Conservation (phyloP, 2,113 vertebrate species). For the Macaca nemestrina region DNA sequence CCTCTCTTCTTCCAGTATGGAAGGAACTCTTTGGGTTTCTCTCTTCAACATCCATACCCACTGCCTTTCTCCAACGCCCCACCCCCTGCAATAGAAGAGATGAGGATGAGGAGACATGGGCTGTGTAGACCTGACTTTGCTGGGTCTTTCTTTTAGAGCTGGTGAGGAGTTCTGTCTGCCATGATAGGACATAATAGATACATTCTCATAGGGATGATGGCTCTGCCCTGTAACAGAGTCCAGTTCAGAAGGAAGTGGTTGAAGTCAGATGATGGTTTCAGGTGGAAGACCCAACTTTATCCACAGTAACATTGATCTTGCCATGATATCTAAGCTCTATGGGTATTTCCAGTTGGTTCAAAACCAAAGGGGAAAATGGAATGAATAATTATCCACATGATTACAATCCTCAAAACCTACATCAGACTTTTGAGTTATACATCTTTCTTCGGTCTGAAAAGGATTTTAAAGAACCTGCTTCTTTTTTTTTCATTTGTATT, state of each 20-base stretch:
- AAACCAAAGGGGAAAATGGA: background rate
- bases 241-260: background rate
- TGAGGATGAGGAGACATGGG: background rate
- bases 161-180: background rate
- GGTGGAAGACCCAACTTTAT: constrained; percentile 1
- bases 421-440: background rate
- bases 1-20: background rate
- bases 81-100: background rate
- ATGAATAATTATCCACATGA: background rate
- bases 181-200: background rate
- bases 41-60: background rate
- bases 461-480: constrained; percentile 1
- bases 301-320: background rate
- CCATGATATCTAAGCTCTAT: background rate
- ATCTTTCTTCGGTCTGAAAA: background rate
- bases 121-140: background rate
- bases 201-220: background rate
- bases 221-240: background rate
- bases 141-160: background rate
- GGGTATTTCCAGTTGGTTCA: background rate
- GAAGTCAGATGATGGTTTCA: background rate
- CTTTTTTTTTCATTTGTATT: background rate
- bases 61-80: no score
- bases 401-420: background rate
- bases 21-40: background rate